Evolutionary conservation across 92 coral and sea anemone species (phyloP).

Genomic region (Zoanthus sansibaricus): DNA sequence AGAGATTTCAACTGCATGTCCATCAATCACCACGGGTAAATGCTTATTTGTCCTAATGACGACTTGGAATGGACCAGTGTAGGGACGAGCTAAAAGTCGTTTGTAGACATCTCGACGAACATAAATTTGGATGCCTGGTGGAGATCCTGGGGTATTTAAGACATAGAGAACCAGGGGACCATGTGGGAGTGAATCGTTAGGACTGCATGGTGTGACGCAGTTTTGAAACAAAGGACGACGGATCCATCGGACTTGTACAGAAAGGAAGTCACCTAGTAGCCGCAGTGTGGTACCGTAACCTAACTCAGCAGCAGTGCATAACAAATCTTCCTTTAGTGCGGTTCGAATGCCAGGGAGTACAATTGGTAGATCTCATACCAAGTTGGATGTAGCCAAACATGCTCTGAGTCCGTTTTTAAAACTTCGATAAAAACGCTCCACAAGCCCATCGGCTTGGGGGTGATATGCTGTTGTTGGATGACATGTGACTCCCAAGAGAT

Average conservation of each 20-base stretch:
- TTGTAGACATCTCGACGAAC: background rate
- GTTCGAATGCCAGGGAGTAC: constrained; percentile 41
- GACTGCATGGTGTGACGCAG: constrained; percentile 4
- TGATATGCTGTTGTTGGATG: constrained; percentile 70
- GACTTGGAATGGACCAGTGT: too few relatives aligned
- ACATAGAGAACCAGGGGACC: background rate
- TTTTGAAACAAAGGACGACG: constrained; percentile 1
- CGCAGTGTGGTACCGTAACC: constrained; percentile 51
- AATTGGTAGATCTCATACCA: constrained; percentile 45
- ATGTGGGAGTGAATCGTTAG: background rate
- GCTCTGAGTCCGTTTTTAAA: constrained; percentile 50
- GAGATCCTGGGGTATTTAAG: background rate
- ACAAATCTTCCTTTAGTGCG: constrained; percentile 41
- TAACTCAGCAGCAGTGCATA: constrained; percentile 51
- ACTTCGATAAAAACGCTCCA: constrained; percentile 63
- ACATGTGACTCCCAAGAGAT: constrained; percentile 54
- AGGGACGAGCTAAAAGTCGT: background rate
- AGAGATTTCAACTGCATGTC: too few relatives aligned
- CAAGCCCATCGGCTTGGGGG: constrained; percentile 55
- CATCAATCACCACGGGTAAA: too few relatives aligned
- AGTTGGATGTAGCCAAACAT: constrained; percentile 20
- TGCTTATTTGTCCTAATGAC: too few relatives aligned
- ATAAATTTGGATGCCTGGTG: background rate
- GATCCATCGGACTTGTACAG: too few relatives aligned
- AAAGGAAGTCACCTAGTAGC: constrained; percentile 62